Conservation (phyloP, 2,797 vertebrate species). For the Myotis pilosus region DNA sequence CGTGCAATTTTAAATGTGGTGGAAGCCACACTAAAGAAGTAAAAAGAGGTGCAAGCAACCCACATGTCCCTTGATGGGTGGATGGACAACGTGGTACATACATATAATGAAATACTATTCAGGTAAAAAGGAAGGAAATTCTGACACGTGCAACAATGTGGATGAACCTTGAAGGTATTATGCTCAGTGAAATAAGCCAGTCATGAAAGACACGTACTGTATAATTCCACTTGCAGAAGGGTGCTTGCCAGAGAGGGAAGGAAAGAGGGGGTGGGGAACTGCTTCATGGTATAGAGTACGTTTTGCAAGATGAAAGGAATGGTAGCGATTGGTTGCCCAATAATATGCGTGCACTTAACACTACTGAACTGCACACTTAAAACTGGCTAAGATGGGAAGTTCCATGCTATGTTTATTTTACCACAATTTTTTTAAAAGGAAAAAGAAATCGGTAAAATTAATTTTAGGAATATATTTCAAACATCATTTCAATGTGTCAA, state of each 20-base stretch:
- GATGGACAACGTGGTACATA: neutral
- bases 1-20: neutral
- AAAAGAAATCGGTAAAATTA: neutral
- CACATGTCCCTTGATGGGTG: neutral
- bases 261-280: too few relatives aligned
- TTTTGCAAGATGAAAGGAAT: neutral
- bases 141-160: neutral
- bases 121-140: neutral
- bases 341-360: neutral
- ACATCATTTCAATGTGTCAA: neutral
- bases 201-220: neutral
- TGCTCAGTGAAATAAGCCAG: neutral
- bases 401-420: neutral
- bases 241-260: neutral
- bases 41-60: neutral
- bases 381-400: neutral
- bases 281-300: neutral
- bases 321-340: neutral
- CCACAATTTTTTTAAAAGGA: neutral
- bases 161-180: neutral
- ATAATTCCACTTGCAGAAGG: neutral
- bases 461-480: neutral
- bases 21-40: neutral
- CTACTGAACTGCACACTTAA: neutral
- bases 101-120: neutral